Evolutionary conservation across 1,140 invertebrate species (phyloP).

Genomic region (Hestina assimilis): DNA sequence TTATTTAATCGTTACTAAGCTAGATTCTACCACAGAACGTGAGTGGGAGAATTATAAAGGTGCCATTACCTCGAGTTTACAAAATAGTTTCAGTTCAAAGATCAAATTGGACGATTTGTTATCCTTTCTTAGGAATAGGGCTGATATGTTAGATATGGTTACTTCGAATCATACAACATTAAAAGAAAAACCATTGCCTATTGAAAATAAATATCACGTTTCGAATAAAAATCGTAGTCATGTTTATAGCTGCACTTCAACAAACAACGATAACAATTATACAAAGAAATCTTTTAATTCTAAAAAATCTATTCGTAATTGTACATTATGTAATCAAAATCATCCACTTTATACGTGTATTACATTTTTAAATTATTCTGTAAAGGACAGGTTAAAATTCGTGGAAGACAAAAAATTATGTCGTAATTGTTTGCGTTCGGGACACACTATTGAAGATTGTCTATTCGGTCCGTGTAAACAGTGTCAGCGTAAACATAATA

Average conservation of each 20-base stretch:
- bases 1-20: slow-evolving; percentile 10
- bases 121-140: slow-evolving; percentile 15
- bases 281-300: neutral
- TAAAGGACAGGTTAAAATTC: slow-evolving; percentile 15
- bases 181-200: neutral
- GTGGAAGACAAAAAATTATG: slow-evolving; percentile 16
- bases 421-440: slow-evolving; percentile 20
- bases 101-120: slow-evolving; percentile 12
- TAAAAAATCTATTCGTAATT: neutral
- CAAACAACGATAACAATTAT: neutral
- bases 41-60: slow-evolving; percentile 16
- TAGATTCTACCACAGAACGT: slow-evolving; percentile 6
- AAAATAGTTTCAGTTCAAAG: neutral
- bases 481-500: slow-evolving; percentile 22
- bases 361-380: slow-evolving; percentile 12
- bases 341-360: slow-evolving; percentile 13
- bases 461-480: slow-evolving; percentile 11
- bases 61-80: slow-evolving; percentile 6
- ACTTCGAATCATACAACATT: neutral
- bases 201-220: slow-evolving; percentile 4
- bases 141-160: slow-evolving; percentile 1
- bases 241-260: neutral
- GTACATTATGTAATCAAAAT: slow-evolving; percentile 5
- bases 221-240: neutral
- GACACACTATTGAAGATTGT: slow-evolving; percentile 9